These are phyloP conservation scores for Rhopalosiphum nymphaeae DNA, from an alignment of 2,888 invertebrate genomes.

Conservation along the genomic window DNA sequence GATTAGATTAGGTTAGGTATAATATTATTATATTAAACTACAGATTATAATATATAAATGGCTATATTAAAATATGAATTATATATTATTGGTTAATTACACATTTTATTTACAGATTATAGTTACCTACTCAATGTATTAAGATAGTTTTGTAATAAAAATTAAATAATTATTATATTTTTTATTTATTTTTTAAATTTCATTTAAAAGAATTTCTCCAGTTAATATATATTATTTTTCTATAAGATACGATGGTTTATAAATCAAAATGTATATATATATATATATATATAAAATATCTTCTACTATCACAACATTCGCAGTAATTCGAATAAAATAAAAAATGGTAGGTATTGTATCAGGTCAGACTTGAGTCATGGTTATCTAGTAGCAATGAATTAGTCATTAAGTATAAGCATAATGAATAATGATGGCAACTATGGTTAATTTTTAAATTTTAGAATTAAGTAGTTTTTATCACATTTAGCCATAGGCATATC, in stretches of 20 bases:
- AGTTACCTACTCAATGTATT: too few relatives aligned
- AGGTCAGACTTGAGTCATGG: not conserved
- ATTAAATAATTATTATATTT: too few relatives aligned
- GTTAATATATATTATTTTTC: not conserved
- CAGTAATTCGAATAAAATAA: not conserved
- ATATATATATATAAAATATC: not conserved
- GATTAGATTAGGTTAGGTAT: too few relatives aligned
- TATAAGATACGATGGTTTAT: not conserved
- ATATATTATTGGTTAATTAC: too few relatives aligned
- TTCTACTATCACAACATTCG: not conserved
- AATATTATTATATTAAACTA: too few relatives aligned
- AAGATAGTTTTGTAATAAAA: too few relatives aligned
- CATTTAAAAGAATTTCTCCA: too few relatives aligned
- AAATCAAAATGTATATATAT: not conserved
- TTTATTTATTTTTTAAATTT: too few relatives aligned
- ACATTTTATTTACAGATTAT: too few relatives aligned
- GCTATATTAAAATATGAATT: too few relatives aligned
- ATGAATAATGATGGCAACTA: not conserved
- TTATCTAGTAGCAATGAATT: too few relatives aligned
- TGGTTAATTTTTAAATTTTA: not conserved
- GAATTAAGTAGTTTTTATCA: not conserved
- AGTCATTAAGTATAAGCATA: not conserved
- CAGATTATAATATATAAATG: too few relatives aligned
- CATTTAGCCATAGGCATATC: not conserved
- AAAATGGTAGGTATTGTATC: not conserved